Base-by-base conservation (phyloP, 2,113 vertebrate genomes). In the Bostrychus sinensis region DNA sequence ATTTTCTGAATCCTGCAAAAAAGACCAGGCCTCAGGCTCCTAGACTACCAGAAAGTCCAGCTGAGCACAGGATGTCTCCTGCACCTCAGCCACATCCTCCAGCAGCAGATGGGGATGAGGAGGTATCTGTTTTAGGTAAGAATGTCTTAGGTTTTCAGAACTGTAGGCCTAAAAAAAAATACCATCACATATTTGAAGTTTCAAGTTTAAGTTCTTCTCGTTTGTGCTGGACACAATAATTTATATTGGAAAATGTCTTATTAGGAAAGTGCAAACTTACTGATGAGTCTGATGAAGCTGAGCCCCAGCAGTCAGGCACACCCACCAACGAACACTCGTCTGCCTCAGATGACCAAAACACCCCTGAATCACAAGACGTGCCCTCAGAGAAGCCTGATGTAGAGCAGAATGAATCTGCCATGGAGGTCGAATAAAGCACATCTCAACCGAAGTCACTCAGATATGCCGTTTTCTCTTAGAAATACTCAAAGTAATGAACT, bases 1-100 rank as follows among this genome's bases (percentile, higher is more conserved):
- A 93, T 90, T 96, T 97, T 89, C 88, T 98, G 89, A 99, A 99
- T 90, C 97, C 97, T 84, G 96, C 97, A 56, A 94, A 95, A 84
- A 98, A 95, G 93, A 98, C 92, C 3, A 92, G 95, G 68, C 95
- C 96, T 23, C 96, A 94, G 77, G 96, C 96, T 53, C 96, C 96
- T 50, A 89, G 93, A 56, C 93, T 98, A 70, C 91, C 92, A 13
- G 95, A 98, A 55, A 91, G 93, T 71, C 86, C 80, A 12, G 92
- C 91, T 62, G 94, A 96, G 70, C 88, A 70, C 69, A 94, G 81
- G 48, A 80, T 39, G 26, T 28, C 73, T 34, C 7, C 84, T 3
- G 92, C 62, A 1, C 66, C 11, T 5, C 66, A 50, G n/a, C 67
- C 80, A 7, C 23, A 79, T 19, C 39, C 85, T 72, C 25, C 25